Evolutionary conservation across 1,140 invertebrate species (phyloP).

Genomic region (Potamilus streckersoni): DNA sequence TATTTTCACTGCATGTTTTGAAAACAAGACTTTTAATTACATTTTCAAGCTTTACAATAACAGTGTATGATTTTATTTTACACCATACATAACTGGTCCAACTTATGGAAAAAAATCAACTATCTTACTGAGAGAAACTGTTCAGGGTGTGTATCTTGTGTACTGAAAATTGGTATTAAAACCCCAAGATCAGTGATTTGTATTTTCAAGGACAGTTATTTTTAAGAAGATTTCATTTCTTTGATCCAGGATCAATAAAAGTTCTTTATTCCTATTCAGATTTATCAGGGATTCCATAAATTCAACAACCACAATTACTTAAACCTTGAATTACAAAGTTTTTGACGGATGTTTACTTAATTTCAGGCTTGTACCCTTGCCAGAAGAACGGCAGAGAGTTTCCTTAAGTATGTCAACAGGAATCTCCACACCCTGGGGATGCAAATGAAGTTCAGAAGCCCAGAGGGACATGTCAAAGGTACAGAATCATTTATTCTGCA

Average conservation of each 20-base stretch:
- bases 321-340: not conserved
- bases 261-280: not conserved
- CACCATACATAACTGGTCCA: too few relatives aligned
- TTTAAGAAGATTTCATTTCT: not conserved
- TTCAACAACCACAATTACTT: not conserved
- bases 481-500: constrained; percentile 27
- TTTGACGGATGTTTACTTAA: not conserved
- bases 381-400: constrained; percentile 93
- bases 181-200: too few relatives aligned
- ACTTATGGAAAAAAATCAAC: too few relatives aligned
- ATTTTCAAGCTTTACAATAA: too few relatives aligned
- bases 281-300: not conserved
- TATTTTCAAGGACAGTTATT: too few relatives aligned
- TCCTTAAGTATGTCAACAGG: constrained; percentile 93
- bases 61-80: too few relatives aligned
- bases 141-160: too few relatives aligned
- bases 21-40: too few relatives aligned
- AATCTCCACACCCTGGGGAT: constrained; percentile 74
- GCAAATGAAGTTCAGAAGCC: constrained; percentile 76
- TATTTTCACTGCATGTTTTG: too few relatives aligned
- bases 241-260: not conserved
- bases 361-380: constrained; percentile 86
- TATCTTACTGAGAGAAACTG: too few relatives aligned
- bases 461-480: constrained; percentile 81
- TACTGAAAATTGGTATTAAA: too few relatives aligned